Base-by-base conservation (phyloP, 2,797 vertebrate species). In the Amblyopsis hoosieri region DNA sequence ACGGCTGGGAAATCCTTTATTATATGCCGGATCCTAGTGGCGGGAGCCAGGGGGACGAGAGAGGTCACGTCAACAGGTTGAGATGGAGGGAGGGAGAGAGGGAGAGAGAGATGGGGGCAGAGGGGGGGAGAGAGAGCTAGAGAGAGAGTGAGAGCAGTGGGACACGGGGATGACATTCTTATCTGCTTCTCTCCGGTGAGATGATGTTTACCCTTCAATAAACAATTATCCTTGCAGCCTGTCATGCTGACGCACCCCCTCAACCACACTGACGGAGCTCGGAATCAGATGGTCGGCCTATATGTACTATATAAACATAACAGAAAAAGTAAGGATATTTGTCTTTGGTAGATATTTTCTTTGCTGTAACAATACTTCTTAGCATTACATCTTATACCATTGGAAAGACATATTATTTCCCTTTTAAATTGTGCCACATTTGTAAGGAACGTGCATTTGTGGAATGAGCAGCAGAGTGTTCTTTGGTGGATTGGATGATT, bases 1-100 rank as follows among this genome's bases (percentile, higher is more conserved):
- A 85, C 85, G 71, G 69, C 37, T 66, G 75, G 83, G 83, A 75
- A 88, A 87, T 87, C 87, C 88, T 90, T 90, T 89, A 91, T 91
- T 85, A 91, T 73, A 85, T 76, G 76, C 66, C 66, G 72, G 63
- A 78, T 89, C 85, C 80, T 84, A 76, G 84, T 84, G 72, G 78
- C 56, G 70, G 85, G 74, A 23, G 33, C 13, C 59, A 57, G 23
- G 29, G 54, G 74, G 82, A 74, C 72, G 71, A 86, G 67, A 67
- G 54, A 62, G 78, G 68, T 64, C 57, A 57, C 47, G 1, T 50
- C 68, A 67, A 73, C 74, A 79, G 76, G 74, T 76, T 74, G 76
- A 79, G 71, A 80, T 71, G 65, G 56, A 82, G 74, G 78, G 62
- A 62, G 66, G 62, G 68, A 23, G 48, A 75, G 66, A 72, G 7